Conservation (phyloP, 2,797 vertebrate genomes). For the Sebastes iracundus region DNA sequence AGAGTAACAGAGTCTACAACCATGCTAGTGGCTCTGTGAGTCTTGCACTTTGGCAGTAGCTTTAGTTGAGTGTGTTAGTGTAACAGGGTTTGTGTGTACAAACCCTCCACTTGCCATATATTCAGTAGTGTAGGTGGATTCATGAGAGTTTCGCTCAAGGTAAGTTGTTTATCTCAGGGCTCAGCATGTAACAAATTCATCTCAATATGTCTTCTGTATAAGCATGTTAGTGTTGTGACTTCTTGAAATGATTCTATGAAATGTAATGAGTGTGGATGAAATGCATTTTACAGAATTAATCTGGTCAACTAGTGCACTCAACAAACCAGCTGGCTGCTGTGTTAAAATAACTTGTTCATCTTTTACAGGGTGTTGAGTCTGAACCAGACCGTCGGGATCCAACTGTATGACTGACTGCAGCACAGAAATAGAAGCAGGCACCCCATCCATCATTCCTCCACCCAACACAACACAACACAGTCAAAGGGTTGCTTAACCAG, state of each 20-base stretch:
- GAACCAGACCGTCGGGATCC: neutral
- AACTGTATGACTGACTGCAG: neutral
- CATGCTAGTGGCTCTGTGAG: neutral
- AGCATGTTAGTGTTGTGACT: neutral
- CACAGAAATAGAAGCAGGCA: neutral
- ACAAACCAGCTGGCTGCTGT: neutral
- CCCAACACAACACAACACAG: neutral
- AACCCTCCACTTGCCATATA: neutral
- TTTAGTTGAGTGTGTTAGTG: neutral
- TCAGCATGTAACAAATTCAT: neutral
- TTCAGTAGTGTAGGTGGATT: neutral
- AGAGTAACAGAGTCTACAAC: neutral
- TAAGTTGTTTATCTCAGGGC: neutral
- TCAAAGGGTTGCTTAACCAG: neutral
- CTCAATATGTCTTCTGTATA: neutral
- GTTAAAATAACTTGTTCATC: neutral
- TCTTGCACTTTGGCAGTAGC: neutral
- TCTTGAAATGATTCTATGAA: neutral
- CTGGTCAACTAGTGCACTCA: neutral
- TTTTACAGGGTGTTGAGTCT: neutral
- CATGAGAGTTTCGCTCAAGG: neutral
- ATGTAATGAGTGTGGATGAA: neutral
- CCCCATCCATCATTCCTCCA: neutral
- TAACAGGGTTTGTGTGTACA: neutral
- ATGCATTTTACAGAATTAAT: neutral